Evolutionary conservation across 2,888 invertebrate species (phyloP), one percentile per base, ranked within the genome.

Genomic region (Orgyia antiqua): DNA sequence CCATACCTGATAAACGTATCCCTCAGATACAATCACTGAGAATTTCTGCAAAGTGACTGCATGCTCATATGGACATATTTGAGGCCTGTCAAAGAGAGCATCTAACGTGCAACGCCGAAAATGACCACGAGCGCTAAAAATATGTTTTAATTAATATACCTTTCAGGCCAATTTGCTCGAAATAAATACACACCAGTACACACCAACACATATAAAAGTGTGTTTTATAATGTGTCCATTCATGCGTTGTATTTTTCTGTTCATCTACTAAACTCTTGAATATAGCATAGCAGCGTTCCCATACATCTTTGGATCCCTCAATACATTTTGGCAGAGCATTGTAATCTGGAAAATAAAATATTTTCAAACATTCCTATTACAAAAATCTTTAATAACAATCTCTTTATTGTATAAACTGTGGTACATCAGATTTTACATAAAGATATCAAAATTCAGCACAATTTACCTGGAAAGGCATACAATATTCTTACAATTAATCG

Each of bases 181-280:
- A 8, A 24, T 1, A 2, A 12, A 6, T 1, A 11, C 3, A 3
- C 5, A 11, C 8, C 13, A 8, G 2, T 29, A 45, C 64, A 45
- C 26, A 83, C 82, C 82, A 83, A 40, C 82, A 84, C 31, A 84
- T 55, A 25, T 58, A 39, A 35, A 83, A 83, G 51, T 84, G 83
- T 1, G 72, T 69, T 13, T 65, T 63, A 23, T 65, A 84, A 39
- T 84, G 83, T 0, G 80, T 78, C 82, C 79, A 83, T 11, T 76
- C 74, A 0, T 52, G 59, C 0, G 73, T 65, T 0, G 55, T 55
- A 24, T 82, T 82, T 42, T 73, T 80, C 13, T 72, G 65, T 0
- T 55, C 53, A 8, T 76, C 75, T 0, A 77, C 67, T 1, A 51
- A 19, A 0, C 21, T 15, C 28, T 72, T 77, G 40, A 84, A 79